These are phyloP conservation scores for Melinaea marsaeus DNA, from an alignment of 2,888 invertebrate species.

Conservation along the genomic window DNA sequence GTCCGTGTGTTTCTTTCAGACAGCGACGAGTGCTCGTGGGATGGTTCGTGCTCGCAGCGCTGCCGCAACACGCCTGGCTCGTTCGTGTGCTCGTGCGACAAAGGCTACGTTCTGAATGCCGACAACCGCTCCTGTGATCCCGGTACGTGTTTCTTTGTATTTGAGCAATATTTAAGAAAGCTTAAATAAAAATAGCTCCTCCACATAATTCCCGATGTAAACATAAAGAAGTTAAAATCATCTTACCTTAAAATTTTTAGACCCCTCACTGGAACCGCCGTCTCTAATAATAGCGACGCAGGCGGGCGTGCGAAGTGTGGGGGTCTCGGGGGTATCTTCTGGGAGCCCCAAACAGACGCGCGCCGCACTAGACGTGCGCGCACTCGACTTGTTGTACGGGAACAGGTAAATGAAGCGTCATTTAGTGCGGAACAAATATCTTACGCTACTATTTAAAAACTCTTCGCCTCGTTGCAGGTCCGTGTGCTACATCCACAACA, in stretches of 20 bases:
- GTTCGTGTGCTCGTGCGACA: conserved; percentile 84
- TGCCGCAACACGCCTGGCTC: conserved; percentile 83
- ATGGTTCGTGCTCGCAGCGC: conserved; percentile 84
- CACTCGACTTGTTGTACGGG: conserved; percentile 59
- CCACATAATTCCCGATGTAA: background rate
- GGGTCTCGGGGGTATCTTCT: conserved; percentile 55
- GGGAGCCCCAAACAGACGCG: conserved; percentile 38
- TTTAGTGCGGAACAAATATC: background rate
- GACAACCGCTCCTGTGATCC: conserved; percentile 81
- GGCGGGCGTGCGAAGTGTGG: conserved; percentile 79
- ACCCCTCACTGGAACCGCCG: conserved; percentile 79
- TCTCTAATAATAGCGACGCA: conserved; percentile 84
- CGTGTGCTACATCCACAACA: conserved; percentile 85
- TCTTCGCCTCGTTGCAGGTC: conserved; percentile 51
- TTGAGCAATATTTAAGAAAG: background rate
- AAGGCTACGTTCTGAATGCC: conserved; percentile 79
- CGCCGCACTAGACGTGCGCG: conserved; percentile 61
- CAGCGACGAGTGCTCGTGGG: conserved; percentile 85
- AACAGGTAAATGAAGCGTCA: conserved; percentile 47
- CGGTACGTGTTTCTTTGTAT: background rate
- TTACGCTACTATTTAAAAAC: background rate
- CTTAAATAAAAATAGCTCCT: background rate
- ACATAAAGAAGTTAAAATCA: background rate
- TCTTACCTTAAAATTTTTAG: conserved; percentile 54
- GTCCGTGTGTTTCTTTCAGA: conserved; percentile 64